A percentile compares a stretch with the other conserved stretches of the same genome.
Evolutionary conservation across 1,140 invertebrate species (phyloP).

Genomic region (Cyclina sinensis): DNA sequence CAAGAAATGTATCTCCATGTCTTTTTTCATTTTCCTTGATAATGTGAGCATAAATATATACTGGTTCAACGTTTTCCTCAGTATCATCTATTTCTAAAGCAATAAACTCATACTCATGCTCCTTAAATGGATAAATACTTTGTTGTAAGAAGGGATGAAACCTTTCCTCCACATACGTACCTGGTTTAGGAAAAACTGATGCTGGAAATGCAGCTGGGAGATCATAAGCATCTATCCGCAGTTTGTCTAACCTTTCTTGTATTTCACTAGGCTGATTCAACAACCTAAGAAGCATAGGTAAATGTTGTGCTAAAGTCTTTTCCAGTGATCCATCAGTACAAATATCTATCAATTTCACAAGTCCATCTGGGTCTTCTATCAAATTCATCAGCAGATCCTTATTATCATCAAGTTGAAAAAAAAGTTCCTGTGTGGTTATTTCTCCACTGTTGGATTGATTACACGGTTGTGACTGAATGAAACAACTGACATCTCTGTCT

Average conservation of each 20-base stretch:
- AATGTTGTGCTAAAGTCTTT: neutral
- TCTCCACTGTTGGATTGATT: neutral
- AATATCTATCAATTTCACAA: neutral
- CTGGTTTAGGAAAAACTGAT: conserved; percentile 7
- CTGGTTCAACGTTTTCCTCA: neutral
- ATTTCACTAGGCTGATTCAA: neutral
- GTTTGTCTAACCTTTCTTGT: neutral
- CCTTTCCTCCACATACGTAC: conserved; percentile 7
- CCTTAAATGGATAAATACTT: conserved; percentile 29
- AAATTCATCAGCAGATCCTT: neutral
- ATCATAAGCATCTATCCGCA: neutral
- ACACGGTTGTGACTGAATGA: neutral
- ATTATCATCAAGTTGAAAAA: conserved; percentile 7
- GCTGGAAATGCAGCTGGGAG: neutral
- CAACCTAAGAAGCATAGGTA: neutral
- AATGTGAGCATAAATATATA: conserved; percentile 59
- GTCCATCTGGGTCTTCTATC: neutral
- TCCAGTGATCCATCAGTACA: conserved; percentile 21
- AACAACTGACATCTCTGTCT: neutral
- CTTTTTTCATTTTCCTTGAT: neutral
- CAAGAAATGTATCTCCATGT: neutral
- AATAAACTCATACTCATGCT: conserved; percentile 49
- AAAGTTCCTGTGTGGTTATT: neutral
- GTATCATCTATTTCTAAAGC: conserved; percentile 33
- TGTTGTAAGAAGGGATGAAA: conserved; percentile 56